Evolutionary conservation across 2,797 vertebrate species (phyloP), one percentile per base, ranked within the genome.

Genomic region (Microctenopoma lineatum): DNA sequence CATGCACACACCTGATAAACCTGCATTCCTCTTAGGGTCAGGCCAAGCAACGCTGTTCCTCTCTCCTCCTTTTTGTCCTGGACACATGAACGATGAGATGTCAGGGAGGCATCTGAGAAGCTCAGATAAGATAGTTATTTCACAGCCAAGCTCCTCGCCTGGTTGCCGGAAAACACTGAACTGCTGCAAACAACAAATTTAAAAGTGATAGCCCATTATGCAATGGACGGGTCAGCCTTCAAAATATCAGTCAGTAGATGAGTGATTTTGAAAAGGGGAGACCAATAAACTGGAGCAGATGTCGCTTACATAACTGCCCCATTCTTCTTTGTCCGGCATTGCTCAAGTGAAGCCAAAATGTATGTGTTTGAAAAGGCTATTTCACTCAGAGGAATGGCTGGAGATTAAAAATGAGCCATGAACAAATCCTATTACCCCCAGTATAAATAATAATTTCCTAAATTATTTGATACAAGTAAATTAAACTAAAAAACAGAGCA

Each of bases 31-130:
- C 90, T 90, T 60, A 96, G 95, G 77, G 96, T 97, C 89, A 98
- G 92, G 14, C 96, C 97, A 66, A 98, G 94, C 77, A 97, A 76
- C 0, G 96, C 84, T 0, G 95, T 95, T 0, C 96, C 94, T 41
- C 76, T 94, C 71, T 95, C 95, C 60, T 95, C 96, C 84, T 94
- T 96, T 93, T 96, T 98, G 86, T 97, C 95, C 97, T 98, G 82
- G 46, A 88, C 73, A 87, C 77, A 87, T 66, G 73, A 90, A 85
- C 51, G 75, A 92, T 85, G 83, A 83, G 73, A 83, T 84, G 90
- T 91, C 83, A 93, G 81, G 69, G 59, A 87, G 69, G 84, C 79
- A 88, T 89, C 75, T 57, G 85, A 89, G 77, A 1, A 9, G 38
- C 79, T 86, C 73, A 83, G 89, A 92, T 91, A 92, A 90, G 82